Conservation (phyloP, 2,888 invertebrate species). For the Deroplatys truncata region DNA sequence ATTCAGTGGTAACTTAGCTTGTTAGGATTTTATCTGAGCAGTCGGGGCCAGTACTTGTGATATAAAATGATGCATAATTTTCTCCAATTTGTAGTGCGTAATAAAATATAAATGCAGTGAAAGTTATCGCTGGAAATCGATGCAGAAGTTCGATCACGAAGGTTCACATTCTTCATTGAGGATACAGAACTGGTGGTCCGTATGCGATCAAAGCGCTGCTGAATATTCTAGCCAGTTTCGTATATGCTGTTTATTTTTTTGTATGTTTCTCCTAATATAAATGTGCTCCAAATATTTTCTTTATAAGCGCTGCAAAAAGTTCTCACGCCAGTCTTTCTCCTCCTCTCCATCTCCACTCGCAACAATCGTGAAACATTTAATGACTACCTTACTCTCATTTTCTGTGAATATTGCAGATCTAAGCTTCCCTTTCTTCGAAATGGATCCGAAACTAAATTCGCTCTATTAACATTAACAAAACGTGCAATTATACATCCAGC, state of each 20-base stretch:
- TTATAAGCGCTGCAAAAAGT: background rate
- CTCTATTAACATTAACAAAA: background rate
- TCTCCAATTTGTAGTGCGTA: too few relatives aligned
- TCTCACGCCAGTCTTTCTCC: background rate
- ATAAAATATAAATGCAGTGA: too few relatives aligned
- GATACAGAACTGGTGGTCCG: too few relatives aligned
- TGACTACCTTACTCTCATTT: background rate
- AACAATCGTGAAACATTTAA: background rate
- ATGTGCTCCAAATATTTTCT: background rate
- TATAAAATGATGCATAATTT: too few relatives aligned
- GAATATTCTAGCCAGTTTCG: background rate
- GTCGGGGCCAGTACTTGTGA: too few relatives aligned
- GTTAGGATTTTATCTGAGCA: too few relatives aligned
- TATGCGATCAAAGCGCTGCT: too few relatives aligned
- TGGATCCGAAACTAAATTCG: background rate
- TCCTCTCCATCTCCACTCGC: too few relatives aligned
- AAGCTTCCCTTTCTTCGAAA: background rate
- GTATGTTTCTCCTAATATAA: background rate
- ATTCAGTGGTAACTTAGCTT: too few relatives aligned
- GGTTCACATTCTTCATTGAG: too few relatives aligned
- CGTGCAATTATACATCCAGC: background rate
- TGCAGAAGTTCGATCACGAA: too few relatives aligned
- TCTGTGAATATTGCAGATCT: background rate
- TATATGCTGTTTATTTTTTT: background rate
- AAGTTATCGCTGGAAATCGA: too few relatives aligned